A percentile compares a stretch with the other conserved stretches of the same genome.
Evolutionary conservation across 2,797 vertebrate genomes (phyloP).

Genomic region (Malurus leucopterus): DNA sequence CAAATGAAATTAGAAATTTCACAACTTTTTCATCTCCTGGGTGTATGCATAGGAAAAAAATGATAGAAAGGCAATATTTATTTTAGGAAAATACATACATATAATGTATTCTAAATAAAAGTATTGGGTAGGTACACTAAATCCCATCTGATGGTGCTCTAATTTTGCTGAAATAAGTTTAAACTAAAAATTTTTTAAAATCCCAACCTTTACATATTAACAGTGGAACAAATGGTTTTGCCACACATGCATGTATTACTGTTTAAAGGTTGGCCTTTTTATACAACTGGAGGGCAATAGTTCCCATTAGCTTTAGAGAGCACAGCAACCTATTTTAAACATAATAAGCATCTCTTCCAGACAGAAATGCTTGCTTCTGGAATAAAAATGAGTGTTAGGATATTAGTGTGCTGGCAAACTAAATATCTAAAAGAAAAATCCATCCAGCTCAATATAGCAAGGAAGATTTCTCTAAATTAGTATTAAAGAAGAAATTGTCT

Average conservation of each 20-base stretch:
- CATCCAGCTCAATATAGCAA: neutral
- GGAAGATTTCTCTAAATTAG: neutral
- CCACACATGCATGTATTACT: neutral
- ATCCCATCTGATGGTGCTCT: neutral
- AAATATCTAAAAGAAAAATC: conserved; percentile 12
- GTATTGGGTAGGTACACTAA: neutral
- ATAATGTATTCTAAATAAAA: neutral
- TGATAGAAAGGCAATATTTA: neutral
- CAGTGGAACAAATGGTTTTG: neutral
- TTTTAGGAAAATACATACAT: neutral
- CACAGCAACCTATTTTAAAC: neutral
- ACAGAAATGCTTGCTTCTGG: neutral
- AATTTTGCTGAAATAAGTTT: neutral
- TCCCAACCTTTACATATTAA: neutral
- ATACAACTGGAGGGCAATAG: neutral
- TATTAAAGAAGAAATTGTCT: neutral
- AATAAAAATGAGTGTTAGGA: neutral
- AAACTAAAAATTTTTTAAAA: neutral
- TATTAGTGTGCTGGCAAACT: neutral
- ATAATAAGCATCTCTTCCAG: neutral
- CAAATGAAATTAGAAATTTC: neutral
- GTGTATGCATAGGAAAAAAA: neutral
- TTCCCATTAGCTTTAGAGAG: conserved; percentile 1
- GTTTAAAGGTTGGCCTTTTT: conserved; percentile 6
- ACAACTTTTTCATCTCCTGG: neutral